Conservation (phyloP, 2,797 vertebrate genomes). For the Trichosurus vulpecula region DNA sequence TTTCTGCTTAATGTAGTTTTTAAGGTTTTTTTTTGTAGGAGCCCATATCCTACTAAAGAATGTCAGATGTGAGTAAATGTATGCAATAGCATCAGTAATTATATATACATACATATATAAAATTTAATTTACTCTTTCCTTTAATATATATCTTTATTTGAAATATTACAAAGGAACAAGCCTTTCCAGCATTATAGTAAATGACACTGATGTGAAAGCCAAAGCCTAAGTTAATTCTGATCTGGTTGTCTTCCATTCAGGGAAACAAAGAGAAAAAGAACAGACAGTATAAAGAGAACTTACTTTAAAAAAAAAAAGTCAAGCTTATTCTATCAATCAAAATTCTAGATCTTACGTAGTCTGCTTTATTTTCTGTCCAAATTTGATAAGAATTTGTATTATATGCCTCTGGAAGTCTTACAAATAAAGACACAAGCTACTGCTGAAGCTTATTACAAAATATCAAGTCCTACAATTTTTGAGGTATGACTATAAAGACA, state of each 20-base stretch:
- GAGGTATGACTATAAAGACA: background rate
- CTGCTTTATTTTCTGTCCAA: constrained; percentile 43
- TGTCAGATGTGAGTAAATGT: background rate
- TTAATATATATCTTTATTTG: background rate
- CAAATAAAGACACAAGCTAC: constrained; percentile 34
- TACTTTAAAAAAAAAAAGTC: background rate
- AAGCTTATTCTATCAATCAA: background rate
- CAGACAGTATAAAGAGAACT: background rate
- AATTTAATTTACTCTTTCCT: background rate
- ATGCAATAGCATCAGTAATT: background rate
- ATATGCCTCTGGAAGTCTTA: background rate
- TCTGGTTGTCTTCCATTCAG: background rate
- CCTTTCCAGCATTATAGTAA: constrained; percentile 22
- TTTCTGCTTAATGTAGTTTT: background rate
- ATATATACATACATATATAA: background rate
- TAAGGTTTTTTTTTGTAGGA: background rate
- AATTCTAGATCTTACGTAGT: constrained; percentile 20
- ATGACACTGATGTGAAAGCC: background rate
- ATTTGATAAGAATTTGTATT: constrained; percentile 2
- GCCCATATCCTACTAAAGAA: background rate
- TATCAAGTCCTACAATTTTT: background rate
- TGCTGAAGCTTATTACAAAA: background rate
- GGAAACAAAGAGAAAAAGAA: background rate
- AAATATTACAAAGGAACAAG: background rate
- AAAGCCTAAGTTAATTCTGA: constrained; percentile 31